Evolutionary conservation across 2,797 vertebrate species (phyloP), one percentile per base, ranked within the genome.

Genomic region (Sphaeramia orbicularis): DNA sequence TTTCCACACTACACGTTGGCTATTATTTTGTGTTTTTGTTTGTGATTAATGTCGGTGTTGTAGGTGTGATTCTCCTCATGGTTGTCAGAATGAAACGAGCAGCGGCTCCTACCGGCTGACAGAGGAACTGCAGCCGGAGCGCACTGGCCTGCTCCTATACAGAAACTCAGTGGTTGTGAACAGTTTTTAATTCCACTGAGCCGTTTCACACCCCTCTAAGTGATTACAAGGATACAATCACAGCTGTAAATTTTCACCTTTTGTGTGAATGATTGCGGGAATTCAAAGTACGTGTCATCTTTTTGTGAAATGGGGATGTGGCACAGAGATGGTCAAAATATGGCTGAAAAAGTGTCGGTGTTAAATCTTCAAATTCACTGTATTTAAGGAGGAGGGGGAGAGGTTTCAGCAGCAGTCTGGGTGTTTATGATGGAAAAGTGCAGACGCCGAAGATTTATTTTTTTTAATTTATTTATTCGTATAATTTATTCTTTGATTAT

Each of bases 41-140:
- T 49, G 51, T 57, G 24, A 3, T 53, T 19, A 42, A 5, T 68
- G 38, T 60, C 58, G 56, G 38, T 65, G 42, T 8, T 65, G 35
- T 63, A 59, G 44, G 45, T 19, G 57, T 2, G 50, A 9, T 24
- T 24, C 42, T 30, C 4, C 43, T 36, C 3, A 36, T 43, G 38
- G 15, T 16, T 68, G 52, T 72, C 84, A 89, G 71, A 80, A 53
- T 42, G 86, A 91, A 92, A 87, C 32, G 77, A 84, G 75, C 85
- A 93, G 86, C 85, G 86, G 55, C 92, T 81, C 90, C 92, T 87
- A 11, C 75, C 51, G 93, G 51, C 37, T 52, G 0, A 1, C 1
- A 0, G 0, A 0, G 11, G 1, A n/a, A 41, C 24, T 13, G 66
- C 75, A 55, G 21, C 2, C 7, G 3, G 12, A 48, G 32, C 79